These are phyloP conservation scores for Megalops cyprinoides DNA, from an alignment of 2,797 vertebrate species.

Conservation along the genomic window DNA sequence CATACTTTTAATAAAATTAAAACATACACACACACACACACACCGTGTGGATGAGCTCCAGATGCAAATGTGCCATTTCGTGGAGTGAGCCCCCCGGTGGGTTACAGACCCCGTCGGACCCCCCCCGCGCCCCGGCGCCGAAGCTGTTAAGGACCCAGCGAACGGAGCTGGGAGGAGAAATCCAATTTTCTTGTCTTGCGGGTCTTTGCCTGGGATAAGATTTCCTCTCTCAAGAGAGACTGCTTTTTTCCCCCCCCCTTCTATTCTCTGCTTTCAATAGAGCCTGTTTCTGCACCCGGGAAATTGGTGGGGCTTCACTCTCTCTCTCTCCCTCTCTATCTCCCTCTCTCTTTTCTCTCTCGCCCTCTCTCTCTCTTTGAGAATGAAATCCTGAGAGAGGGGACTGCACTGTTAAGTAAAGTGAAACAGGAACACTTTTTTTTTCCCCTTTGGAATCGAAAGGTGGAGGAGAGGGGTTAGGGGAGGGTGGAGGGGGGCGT, in stretches of 20 bases:
- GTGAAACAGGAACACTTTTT: neutral
- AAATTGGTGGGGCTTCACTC: neutral
- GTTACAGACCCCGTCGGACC: neutral
- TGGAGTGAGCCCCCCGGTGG: neutral
- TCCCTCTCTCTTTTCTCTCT: too few relatives aligned
- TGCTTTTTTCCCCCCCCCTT: slow-evolving; percentile 10
- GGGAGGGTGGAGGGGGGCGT: neutral
- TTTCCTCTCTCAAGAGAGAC: slow-evolving; percentile 5
- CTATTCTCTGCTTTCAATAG: slow-evolving; percentile 9
- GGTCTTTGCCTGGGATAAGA: slow-evolving; percentile 22
- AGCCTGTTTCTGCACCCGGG: neutral
- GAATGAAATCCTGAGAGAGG: slow-evolving; percentile 14
- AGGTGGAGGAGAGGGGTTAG: neutral
- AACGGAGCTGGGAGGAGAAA: neutral
- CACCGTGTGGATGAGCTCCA: slow-evolving; percentile 56
- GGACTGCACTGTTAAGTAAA: neutral
- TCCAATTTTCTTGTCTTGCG: slow-evolving; percentile 21
- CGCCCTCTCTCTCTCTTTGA: slow-evolving; percentile 7
- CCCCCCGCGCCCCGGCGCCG: neutral
- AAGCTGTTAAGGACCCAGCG: neutral
- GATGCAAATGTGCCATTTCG: slow-evolving; percentile 66
- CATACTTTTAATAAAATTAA: slow-evolving; percentile 64
- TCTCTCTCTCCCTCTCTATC: neutral
- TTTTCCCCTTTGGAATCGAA: neutral
- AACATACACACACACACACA: slow-evolving; percentile 45